Conservation (phyloP, 2,113 vertebrate species). For the Gallinago undulata region DNA sequence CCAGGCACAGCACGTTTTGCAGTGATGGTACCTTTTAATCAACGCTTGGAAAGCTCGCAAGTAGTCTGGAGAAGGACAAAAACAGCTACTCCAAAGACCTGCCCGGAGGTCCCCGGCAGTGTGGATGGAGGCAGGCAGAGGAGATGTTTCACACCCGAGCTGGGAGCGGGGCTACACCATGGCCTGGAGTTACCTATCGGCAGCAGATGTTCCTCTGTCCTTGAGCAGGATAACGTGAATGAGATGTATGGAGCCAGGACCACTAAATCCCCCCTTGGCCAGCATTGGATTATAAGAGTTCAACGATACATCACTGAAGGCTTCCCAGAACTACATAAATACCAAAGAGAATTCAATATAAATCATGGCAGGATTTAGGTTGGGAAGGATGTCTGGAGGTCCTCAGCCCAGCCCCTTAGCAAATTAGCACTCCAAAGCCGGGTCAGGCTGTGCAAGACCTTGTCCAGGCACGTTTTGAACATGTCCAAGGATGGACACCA, state of each 20-base stretch:
- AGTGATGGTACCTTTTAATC: slow-evolving; percentile 52
- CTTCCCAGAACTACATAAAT: slow-evolving; percentile 55
- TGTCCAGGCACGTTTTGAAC: neutral
- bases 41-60: neutral
- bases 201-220: slow-evolving; percentile 31
- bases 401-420: neutral
- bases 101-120: neutral
- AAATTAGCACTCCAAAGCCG: neutral
- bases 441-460: neutral
- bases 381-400: slow-evolving; percentile 31
- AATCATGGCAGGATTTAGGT: slow-evolving; percentile 34
- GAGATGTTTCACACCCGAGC: neutral
- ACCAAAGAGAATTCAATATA: slow-evolving; percentile 7
- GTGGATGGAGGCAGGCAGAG: neutral
- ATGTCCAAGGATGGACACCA: neutral
- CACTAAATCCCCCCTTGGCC: slow-evolving; percentile 64
- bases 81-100: neutral
- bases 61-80: neutral
- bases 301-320: slow-evolving; percentile 5
- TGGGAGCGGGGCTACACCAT: neutral
- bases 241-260: slow-evolving; percentile 48
- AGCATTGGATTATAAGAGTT: neutral
- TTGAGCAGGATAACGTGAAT: slow-evolving; percentile 35
- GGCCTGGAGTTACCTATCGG: slow-evolving; percentile 2
- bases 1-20: slow-evolving; percentile 7